phyloP scores from a whole-genome alignment of 2,797 vertebrate species.

The Pangasius sanitwongsei region DNA sequence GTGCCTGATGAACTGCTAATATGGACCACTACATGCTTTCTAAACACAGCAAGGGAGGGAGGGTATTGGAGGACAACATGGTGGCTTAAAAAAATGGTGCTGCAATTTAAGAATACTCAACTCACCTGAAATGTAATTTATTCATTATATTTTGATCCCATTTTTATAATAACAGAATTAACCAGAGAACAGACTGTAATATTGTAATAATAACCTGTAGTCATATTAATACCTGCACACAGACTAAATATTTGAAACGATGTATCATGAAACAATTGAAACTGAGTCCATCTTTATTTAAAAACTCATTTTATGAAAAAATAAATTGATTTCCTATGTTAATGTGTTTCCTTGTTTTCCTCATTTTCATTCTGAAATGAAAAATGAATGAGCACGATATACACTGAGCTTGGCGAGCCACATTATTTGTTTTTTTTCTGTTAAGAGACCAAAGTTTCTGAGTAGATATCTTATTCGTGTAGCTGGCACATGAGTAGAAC shows the following conservation, averaged over 20 bases:
- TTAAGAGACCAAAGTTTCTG: background rate
- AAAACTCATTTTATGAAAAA: background rate
- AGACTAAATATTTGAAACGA: background rate
- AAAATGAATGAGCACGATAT: background rate
- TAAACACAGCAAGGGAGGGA: background rate
- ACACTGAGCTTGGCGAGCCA: background rate
- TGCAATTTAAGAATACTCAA: background rate
- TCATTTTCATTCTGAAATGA: background rate
- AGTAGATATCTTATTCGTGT: background rate
- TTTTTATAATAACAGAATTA: background rate
- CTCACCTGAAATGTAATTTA: background rate
- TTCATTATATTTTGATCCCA: background rate
- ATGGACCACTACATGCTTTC: background rate
- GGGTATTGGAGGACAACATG: background rate
- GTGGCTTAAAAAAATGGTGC: background rate
- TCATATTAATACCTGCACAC: background rate
- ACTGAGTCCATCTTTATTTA: background rate
- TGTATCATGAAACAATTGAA: background rate
- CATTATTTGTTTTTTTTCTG: background rate
- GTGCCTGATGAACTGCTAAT: constrained; percentile 4
- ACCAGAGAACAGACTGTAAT: background rate
- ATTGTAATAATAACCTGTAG: background rate
- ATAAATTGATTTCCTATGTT: background rate
- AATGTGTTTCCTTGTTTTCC: background rate
- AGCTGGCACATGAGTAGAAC: background rate